phyloP scores from a whole-genome alignment of 2,888 invertebrate species.

The Danaus chrysippus region DNA sequence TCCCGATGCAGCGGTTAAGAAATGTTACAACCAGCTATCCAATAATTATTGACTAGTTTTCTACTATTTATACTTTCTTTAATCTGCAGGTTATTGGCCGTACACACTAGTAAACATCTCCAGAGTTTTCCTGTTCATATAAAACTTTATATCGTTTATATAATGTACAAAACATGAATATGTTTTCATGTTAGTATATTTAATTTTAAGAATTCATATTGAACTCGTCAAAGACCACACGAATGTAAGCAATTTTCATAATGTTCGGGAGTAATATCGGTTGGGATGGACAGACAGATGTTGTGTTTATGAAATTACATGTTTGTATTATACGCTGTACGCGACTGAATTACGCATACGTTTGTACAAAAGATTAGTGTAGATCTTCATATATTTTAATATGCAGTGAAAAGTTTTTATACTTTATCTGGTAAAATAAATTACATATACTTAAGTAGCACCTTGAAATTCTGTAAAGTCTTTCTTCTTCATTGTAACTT shows the following conservation, averaged over 20 bases:
- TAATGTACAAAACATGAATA: background rate
- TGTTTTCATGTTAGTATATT: background rate
- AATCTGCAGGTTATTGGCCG: slow-evolving; percentile 40
- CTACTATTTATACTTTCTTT: slow-evolving; percentile 52
- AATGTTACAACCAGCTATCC: slow-evolving; percentile 48
- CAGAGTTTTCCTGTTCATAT: background rate
- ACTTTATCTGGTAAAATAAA: background rate
- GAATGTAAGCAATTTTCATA: slow-evolving; percentile 29
- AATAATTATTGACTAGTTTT: slow-evolving; percentile 53
- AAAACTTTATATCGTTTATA: background rate
- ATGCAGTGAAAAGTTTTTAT: background rate
- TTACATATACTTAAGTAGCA: background rate
- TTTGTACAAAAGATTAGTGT: slow-evolving; percentile 35
- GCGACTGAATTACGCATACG: slow-evolving; percentile 69
- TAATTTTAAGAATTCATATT: background rate
- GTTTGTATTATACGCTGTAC: slow-evolving; percentile 46
- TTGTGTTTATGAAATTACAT: slow-evolving; percentile 43
- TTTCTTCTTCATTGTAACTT: background rate
- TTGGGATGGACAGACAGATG: slow-evolving; percentile 40
- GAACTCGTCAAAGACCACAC: slow-evolving; percentile 22
- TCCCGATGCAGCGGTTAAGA: slow-evolving; percentile 57
- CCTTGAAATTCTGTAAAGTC: background rate
- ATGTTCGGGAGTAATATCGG: slow-evolving; percentile 36
- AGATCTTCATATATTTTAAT: slow-evolving; percentile 33
- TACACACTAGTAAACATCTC: slow-evolving; percentile 11